Evolutionary conservation across 2,113 vertebrate genomes (phyloP).

Genomic region (Gambusia affinis): DNA sequence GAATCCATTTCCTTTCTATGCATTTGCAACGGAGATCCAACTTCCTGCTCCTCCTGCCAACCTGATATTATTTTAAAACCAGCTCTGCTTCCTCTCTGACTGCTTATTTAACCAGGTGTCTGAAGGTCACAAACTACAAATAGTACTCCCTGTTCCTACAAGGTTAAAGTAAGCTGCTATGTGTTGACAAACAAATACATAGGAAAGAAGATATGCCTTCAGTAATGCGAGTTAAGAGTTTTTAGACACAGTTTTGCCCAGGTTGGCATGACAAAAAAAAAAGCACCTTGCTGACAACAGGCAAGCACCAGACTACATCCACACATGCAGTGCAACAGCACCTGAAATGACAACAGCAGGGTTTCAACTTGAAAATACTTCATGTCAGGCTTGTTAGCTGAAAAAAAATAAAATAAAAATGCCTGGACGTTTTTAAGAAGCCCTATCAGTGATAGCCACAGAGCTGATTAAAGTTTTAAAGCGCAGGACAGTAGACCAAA

Average conservation of each 20-base stretch:
- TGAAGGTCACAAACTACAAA: not conserved
- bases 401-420: not conserved
- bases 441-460: not conserved
- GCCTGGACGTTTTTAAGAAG: not conserved
- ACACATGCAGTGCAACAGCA: slow-evolving; percentile 94
- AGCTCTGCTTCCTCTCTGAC: not conserved
- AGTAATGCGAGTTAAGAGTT: not conserved
- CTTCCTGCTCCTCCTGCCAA: slow-evolving; percentile 5
- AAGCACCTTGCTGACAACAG: slow-evolving; percentile 77
- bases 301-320: slow-evolving; percentile 89
- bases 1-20: not conserved
- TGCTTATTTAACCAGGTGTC: not conserved
- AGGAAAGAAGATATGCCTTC: not conserved
- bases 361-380: slow-evolving; percentile 58
- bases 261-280: slow-evolving; percentile 40
- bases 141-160: not conserved
- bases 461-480: not conserved
- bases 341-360: slow-evolving; percentile 92
- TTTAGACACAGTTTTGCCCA: slow-evolving; percentile 43
- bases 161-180: not conserved
- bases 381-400: not conserved
- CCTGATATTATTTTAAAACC: not conserved
- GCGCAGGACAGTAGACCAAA: not conserved
- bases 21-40: not conserved
- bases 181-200: not conserved